A percentile compares a stretch with the other conserved stretches of the same genome.
phyloP scores from a whole-genome alignment of 2,113 vertebrate genomes.

The Herpetotheres cachinnans region DNA sequence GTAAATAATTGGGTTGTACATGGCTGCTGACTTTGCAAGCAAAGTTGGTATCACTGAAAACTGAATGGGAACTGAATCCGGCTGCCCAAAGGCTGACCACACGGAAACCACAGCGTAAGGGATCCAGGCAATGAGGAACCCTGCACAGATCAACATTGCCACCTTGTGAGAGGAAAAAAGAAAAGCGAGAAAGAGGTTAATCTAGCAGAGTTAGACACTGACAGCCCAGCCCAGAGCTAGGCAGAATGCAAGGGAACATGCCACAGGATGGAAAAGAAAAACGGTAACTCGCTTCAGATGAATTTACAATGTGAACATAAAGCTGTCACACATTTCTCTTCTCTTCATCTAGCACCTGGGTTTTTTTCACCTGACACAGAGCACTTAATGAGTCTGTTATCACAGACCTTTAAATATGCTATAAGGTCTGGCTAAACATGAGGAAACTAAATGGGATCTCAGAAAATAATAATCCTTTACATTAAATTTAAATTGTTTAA shows the following conservation, averaged over 20 bases:
- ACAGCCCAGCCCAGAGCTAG: background rate
- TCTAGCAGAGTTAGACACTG: accelerated
- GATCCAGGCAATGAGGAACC: slow-evolving; percentile 94
- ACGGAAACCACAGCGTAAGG: slow-evolving; percentile 91
- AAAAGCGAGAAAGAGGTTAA: background rate
- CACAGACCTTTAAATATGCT: background rate
- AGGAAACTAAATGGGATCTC: background rate
- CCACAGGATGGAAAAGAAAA: background rate
- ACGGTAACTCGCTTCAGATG: background rate
- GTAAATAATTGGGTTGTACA: slow-evolving; percentile 98
- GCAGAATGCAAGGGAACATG: background rate
- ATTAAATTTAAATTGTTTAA: background rate
- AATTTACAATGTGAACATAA: background rate
- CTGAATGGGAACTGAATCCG: slow-evolving; percentile 84
- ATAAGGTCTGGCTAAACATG: background rate
- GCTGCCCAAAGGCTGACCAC: slow-evolving; percentile 89
- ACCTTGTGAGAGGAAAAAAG: slow-evolving; percentile 73
- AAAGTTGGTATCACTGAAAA: slow-evolving; percentile 89
- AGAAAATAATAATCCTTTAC: background rate
- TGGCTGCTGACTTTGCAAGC: slow-evolving; percentile 92
- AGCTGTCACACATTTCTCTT: background rate
- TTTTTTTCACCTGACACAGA: background rate
- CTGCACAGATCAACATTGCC: slow-evolving; percentile 95
- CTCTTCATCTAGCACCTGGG: background rate
- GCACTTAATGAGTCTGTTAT: background rate